Percentiles rank a stretch among this genome's conserved stretches.
Conservation (phyloP, 2,113 vertebrate species). For the Sphyrna mokarran region DNA sequence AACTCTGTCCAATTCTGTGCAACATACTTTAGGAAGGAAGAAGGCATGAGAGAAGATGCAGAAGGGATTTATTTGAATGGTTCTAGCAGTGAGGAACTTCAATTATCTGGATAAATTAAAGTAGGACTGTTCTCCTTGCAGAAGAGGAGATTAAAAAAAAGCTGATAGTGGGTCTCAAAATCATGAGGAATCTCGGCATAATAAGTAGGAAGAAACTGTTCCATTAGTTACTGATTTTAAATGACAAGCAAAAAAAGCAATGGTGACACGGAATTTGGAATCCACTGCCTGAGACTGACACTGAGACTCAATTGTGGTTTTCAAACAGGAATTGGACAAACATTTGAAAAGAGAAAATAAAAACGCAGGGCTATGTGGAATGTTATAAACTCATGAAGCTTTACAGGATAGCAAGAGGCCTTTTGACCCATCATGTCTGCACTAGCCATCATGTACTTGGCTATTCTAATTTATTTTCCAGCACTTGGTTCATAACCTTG, state of each 20-base stretch:
- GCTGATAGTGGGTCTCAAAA: background rate
- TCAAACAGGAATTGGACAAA: background rate
- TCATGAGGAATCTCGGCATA: background rate
- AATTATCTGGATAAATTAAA: background rate
- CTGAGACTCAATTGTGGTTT: background rate
- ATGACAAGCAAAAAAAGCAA: background rate
- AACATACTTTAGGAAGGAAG: background rate
- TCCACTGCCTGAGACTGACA: background rate
- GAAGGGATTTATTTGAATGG: background rate
- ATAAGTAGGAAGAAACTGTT: background rate
- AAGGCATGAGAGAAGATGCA: background rate
- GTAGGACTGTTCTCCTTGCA: background rate
- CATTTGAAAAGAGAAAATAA: background rate
- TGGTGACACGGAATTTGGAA: background rate
- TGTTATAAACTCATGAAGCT: no score
- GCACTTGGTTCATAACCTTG: no score
- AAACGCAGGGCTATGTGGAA: background rate
- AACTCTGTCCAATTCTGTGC: background rate
- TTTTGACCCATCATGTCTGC: no score
- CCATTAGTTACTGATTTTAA: background rate
- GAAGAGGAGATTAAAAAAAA: background rate
- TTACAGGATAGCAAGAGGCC: no score
- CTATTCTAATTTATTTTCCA: no score
- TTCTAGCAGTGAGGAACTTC: background rate
- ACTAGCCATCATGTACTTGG: no score